These are phyloP conservation scores for Erinaceus europaeus DNA, from an alignment of 2,113 vertebrate genomes.

Conservation along the genomic window DNA sequence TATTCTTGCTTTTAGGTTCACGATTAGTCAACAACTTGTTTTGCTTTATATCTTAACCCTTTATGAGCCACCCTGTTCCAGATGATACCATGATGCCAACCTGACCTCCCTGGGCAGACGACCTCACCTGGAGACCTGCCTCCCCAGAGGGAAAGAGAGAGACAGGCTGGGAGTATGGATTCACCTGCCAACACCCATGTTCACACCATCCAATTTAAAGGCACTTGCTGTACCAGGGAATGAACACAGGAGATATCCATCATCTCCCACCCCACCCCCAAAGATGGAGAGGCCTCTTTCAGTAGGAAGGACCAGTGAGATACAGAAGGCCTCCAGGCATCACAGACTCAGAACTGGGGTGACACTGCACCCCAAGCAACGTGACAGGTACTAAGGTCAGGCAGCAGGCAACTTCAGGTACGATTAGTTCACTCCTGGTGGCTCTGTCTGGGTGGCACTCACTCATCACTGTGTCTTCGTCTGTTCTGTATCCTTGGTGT, in stretches of 20 bases:
- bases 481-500: background rate
- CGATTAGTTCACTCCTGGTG: background rate
- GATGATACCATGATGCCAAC: too few relatives aligned
- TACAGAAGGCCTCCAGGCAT: background rate
- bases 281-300: background rate
- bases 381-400: background rate
- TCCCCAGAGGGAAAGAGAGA: too few relatives aligned
- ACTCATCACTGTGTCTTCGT: background rate
- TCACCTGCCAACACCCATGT: too few relatives aligned
- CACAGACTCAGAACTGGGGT: too few relatives aligned
- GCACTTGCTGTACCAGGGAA: background rate
- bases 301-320: background rate
- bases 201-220: background rate
- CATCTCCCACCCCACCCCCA: too few relatives aligned
- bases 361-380: background rate
- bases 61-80: too few relatives aligned
- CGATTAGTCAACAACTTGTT: too few relatives aligned
- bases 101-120: too few relatives aligned
- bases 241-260: background rate
- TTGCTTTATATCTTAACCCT: too few relatives aligned
- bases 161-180: too few relatives aligned
- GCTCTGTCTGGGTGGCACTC: background rate
- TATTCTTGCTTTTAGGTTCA: too few relatives aligned
- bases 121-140: too few relatives aligned
- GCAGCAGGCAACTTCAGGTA: background rate